Evolutionary conservation across 2,797 vertebrate species (phyloP).

Genomic region (Echeneis naucrates): DNA sequence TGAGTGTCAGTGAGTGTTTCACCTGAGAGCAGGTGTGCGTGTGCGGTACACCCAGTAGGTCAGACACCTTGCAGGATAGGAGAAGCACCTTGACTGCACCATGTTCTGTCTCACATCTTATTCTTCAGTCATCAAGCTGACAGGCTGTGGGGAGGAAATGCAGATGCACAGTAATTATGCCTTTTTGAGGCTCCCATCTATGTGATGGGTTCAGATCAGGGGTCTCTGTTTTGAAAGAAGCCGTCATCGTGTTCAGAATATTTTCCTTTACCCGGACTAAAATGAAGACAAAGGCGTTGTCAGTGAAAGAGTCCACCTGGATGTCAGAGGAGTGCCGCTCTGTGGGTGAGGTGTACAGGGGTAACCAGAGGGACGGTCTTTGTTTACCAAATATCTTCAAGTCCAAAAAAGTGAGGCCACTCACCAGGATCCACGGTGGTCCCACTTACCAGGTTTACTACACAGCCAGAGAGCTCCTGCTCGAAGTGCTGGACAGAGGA

Average conservation of each 20-base stretch:
- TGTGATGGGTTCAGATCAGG: conserved; percentile 9
- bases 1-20: conserved; percentile 44
- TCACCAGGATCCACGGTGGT: conserved; percentile 39
- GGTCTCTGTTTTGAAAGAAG: background rate
- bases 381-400: conserved; percentile 79
- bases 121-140: background rate
- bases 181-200: background rate
- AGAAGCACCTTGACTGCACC: background rate
- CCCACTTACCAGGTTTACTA: conserved; percentile 62
- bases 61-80: conserved; percentile 10
- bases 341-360: conserved; percentile 46
- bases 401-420: conserved; percentile 64
- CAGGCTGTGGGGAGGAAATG: background rate
- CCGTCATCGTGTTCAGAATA: background rate
- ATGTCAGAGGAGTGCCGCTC: conserved; percentile 76
- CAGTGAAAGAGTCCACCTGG: conserved; percentile 75
- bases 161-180: background rate
- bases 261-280: conserved; percentile 22
- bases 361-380: conserved; percentile 41
- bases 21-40: conserved; percentile 35
- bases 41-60: conserved; percentile 18
- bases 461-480: conserved; percentile 69
- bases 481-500: conserved; percentile 70
- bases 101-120: background rate
- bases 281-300: conserved; percentile 76